Conservation (phyloP, 2,113 vertebrate species). For the Zeus faber region DNA sequence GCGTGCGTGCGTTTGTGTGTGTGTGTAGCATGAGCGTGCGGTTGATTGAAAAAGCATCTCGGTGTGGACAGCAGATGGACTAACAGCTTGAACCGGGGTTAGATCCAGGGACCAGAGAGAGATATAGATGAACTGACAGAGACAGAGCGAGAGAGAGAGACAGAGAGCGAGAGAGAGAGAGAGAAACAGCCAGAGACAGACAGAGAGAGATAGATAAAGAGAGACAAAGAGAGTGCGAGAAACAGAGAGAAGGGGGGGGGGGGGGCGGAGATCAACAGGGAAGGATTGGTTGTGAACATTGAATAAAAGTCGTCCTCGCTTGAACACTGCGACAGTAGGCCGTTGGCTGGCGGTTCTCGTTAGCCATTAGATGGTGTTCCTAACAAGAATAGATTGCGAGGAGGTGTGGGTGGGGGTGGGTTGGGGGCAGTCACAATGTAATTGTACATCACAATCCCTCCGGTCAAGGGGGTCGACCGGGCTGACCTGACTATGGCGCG, state of each 20-base stretch:
- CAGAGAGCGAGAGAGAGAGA: not conserved
- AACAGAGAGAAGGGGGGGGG: not conserved
- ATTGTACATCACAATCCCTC: constrained; percentile 35
- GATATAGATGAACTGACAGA: too few species aligned
- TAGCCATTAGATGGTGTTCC: too few species aligned
- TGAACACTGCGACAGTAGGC: too few species aligned
- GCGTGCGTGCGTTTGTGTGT: not conserved
- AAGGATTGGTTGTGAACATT: too few species aligned
- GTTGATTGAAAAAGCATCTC: too few species aligned
- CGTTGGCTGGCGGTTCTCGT: too few species aligned
- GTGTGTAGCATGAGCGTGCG: not conserved
- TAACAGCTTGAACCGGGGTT: not conserved
- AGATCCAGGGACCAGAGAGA: not conserved
- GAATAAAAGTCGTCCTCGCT: too few species aligned
- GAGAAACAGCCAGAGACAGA: not conserved
- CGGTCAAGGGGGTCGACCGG: constrained; percentile 2
- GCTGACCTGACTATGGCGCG: not conserved
- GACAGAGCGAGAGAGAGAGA: not conserved
- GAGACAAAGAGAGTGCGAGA: not conserved
- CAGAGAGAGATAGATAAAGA: not conserved
- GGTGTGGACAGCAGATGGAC: not conserved
- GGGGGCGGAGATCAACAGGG: too few species aligned
- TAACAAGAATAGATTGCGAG: not conserved
- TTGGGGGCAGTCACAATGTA: constrained; percentile 27
- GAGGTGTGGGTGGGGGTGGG: not conserved